These are phyloP conservation scores for Brachyistius frenatus DNA, from an alignment of 2,113 vertebrate species.

Conservation along the genomic window DNA sequence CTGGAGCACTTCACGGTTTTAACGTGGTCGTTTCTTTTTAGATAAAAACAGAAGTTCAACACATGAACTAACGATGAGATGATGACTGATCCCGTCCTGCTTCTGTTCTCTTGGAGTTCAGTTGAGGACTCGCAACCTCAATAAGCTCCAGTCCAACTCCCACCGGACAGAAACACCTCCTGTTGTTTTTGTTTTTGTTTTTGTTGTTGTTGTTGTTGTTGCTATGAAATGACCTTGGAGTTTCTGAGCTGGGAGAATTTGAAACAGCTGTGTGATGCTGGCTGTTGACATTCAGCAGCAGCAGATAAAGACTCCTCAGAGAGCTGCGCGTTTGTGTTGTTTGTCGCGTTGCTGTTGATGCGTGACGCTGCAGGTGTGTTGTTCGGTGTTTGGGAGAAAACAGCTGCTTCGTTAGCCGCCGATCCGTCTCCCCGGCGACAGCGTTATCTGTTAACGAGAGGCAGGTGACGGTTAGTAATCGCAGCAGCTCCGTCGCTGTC, in stretches of 20 bases:
- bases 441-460: constrained; percentile 6
- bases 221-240: constrained; percentile 40
- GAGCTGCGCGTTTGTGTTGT: background rate
- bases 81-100: constrained; percentile 15
- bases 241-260: constrained; percentile 14
- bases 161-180: constrained; percentile 19
- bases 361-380: constrained; percentile 23
- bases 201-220: constrained; percentile 9
- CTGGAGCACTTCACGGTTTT: background rate
- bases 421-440: background rate
- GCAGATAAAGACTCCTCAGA: constrained; percentile 43
- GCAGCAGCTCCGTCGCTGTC: background rate
- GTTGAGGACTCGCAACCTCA: constrained; percentile 7
- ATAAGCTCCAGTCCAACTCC: constrained; percentile 21
- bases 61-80: constrained; percentile 7
- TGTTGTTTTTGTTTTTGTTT: constrained; percentile 17
- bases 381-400: constrained; percentile 18
- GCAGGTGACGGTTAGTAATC: constrained; percentile 15
- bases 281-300: constrained; percentile 22
- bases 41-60: background rate
- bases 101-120: constrained; percentile 40
- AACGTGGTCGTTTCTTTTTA: background rate
- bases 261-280: constrained; percentile 14
- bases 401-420: constrained; percentile 11
- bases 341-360: constrained; percentile 23